Evolutionary conservation across 2,113 vertebrate species (phyloP).

Genomic region (Harpagus bidentatus): DNA sequence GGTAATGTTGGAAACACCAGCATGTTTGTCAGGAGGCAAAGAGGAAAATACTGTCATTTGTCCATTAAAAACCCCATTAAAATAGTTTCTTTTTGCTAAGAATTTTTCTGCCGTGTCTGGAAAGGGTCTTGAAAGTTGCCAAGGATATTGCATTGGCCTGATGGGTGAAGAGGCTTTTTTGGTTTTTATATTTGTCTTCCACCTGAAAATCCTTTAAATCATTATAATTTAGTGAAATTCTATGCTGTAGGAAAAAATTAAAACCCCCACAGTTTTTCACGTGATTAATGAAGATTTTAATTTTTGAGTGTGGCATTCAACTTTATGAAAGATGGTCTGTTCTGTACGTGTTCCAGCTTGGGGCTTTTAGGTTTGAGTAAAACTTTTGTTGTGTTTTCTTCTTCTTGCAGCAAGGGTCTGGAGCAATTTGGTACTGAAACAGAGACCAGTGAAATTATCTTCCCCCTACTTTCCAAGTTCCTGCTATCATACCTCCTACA

Average conservation of each 20-base stretch:
- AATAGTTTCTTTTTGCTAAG: not conserved
- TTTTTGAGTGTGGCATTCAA: not conserved
- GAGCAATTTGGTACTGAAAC: not conserved
- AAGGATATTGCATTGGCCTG: not conserved
- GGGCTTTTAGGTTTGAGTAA: not conserved
- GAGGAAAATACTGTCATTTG: not conserved
- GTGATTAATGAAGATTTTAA: not conserved
- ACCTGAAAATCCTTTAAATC: not conserved
- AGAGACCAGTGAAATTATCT: not conserved
- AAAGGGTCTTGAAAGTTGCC: not conserved
- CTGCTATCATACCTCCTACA: not conserved
- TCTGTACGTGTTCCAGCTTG: not conserved
- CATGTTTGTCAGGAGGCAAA: not conserved
- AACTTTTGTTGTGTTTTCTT: not conserved
- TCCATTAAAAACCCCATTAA: not conserved
- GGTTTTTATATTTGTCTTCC: not conserved
- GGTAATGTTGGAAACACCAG: not conserved
- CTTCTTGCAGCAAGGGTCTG: not conserved
- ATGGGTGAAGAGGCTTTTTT: not conserved
- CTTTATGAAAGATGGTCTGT: not conserved
- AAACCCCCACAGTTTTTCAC: accelerated
- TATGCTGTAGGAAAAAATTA: not conserved
- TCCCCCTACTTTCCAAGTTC: not conserved
- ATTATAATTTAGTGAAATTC: not conserved
- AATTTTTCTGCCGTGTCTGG: not conserved